These are phyloP conservation scores for Andrena bicolor DNA, from an alignment of 2,888 invertebrate genomes.

Conservation along the genomic window DNA sequence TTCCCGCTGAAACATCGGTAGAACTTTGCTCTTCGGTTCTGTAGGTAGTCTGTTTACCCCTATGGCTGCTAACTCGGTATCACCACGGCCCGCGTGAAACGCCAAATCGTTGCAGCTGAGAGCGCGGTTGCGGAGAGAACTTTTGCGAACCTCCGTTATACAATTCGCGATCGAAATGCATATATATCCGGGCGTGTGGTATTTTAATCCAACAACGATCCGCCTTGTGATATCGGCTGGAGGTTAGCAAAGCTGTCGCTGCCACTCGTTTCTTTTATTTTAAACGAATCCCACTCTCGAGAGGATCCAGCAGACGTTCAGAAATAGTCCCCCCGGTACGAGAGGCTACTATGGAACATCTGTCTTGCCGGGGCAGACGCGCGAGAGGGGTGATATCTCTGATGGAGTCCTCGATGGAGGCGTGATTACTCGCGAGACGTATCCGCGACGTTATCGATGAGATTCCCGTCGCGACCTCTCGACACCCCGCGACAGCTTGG, in stretches of 20 bases:
- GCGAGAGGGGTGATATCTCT: neutral
- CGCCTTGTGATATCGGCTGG: neutral
- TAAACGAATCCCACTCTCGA: conserved; percentile 11
- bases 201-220: neutral
- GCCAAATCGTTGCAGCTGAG: neutral
- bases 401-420: neutral
- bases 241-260: conserved; percentile 7
- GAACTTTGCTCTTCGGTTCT: conserved; percentile 44
- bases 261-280: conserved; percentile 17
- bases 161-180: too few relatives aligned
- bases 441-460: neutral
- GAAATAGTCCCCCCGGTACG: conserved; percentile 33
- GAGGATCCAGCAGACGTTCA: conserved; percentile 42
- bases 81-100: conserved; percentile 17
- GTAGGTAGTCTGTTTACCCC: conserved; percentile 19
- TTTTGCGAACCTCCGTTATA: too few relatives aligned
- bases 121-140: neutral
- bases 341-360: conserved; percentile 35
- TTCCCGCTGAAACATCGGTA: conserved; percentile 32
- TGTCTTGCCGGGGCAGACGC: conserved; percentile 5
- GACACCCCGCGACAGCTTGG: conserved; percentile 9
- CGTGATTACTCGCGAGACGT: neutral
- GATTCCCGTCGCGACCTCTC: conserved; percentile 25
- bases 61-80: conserved; percentile 9
- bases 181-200: neutral